phyloP scores from a whole-genome alignment of 2,113 vertebrate species.

The Pungitius pungitius region DNA sequence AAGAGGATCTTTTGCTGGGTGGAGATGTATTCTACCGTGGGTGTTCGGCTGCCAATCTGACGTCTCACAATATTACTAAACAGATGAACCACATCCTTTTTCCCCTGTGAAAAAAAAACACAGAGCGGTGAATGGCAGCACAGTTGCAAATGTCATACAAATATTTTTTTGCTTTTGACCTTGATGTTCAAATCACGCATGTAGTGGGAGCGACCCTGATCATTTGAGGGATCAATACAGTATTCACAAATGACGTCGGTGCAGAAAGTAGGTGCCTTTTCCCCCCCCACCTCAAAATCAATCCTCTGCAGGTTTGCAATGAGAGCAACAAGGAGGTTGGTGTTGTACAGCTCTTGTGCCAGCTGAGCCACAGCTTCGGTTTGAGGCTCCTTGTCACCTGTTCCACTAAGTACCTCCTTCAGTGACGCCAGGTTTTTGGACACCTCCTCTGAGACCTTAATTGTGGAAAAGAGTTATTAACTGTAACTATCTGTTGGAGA shows the following conservation, averaged over 20 bases:
- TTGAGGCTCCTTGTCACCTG: slow-evolving; percentile 85
- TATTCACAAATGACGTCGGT: not conserved
- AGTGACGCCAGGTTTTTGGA: slow-evolving; percentile 81
- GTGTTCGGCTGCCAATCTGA: slow-evolving; percentile 84
- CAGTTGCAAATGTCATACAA: slow-evolving; percentile 12
- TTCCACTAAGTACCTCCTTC: slow-evolving; percentile 83
- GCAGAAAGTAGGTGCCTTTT: not conserved
- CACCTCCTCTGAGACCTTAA: slow-evolving; percentile 81
- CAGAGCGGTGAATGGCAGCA: not conserved
- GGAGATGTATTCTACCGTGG: slow-evolving; percentile 86
- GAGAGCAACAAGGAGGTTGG: slow-evolving; percentile 82
- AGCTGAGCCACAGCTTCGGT: slow-evolving; percentile 84
- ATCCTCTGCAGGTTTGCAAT: slow-evolving; percentile 84
- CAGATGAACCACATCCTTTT: slow-evolving; percentile 86
- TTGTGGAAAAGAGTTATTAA: not conserved
- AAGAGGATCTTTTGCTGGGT: slow-evolving; percentile 84
- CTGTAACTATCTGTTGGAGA: too few species aligned
- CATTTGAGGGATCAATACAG: slow-evolving; percentile 46
- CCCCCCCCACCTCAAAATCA: slow-evolving; percentile 81
- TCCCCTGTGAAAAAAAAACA: slow-evolving; percentile 73
- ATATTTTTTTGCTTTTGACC: slow-evolving; percentile 37
- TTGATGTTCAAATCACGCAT: slow-evolving; percentile 15
- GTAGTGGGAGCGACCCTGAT: not conserved
- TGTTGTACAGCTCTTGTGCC: slow-evolving; percentile 85
- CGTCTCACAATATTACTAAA: slow-evolving; percentile 86